Base-by-base conservation (phyloP, 2,113 vertebrate genomes). In the Tachysurus vachellii region DNA sequence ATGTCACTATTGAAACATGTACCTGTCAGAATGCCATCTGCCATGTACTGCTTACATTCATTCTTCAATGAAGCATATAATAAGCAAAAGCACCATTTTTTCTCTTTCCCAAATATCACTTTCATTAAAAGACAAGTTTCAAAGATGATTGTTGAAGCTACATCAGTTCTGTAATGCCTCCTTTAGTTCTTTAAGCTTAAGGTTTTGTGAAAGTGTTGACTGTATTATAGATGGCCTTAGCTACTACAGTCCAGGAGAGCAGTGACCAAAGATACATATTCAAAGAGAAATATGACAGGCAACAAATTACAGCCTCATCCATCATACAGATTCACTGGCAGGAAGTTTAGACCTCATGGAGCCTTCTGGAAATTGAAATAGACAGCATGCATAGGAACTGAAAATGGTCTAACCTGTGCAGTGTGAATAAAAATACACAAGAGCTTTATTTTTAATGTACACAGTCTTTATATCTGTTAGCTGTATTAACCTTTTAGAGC, bases 251-350 rank as follows among this genome's bases (percentile, higher is more conserved):
- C 64, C 14, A 54, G 83, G 83, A 79, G 42, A 66, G 85, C 56
- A 21, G 79, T 84, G 82, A 89, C 87, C 86, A 86, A 82, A 54
- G 87, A 89, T 54, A 76, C 47, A 57, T 68, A 62, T 86, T 88
- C 44, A 87, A 21, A 80, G 36, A 76, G 89, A 86, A 83, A 86
- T 90, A 89, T 88, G 88, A 82, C 86, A 83, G 82, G 89, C 89
- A 90, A 94, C 89, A 90, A 88, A 93, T 71, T 86, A 80, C 82
- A 73, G 71, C 19, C 77, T 84, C 66, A 91, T 92, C 85, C 88
- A 89, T 93, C 90, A 93, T 89, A 26, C 85, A 19, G 68, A 62
- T 2, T 16, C 70, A 21, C 70, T 44, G 2, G 17, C 66, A 83
- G 68, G 81, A 83, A 90, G 89, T 66, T 71, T 21, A 68, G 44